Percentiles rank a stretch among this genome's conserved stretches.
phyloP scores from a whole-genome alignment of 2,888 invertebrate genomes.

The Labia minor region DNA sequence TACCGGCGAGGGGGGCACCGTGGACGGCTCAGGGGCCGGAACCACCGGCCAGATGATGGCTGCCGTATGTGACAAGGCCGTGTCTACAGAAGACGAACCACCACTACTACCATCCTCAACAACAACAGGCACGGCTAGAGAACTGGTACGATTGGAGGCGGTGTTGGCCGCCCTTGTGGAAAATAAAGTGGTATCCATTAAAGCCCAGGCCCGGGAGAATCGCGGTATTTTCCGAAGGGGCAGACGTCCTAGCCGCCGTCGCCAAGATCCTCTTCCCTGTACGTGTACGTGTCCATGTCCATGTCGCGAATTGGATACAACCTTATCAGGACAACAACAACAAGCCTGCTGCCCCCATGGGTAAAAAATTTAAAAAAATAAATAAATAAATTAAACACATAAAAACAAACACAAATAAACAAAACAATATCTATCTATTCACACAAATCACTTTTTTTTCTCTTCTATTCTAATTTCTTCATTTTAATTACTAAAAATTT shows the following conservation, averaged over 20 bases:
- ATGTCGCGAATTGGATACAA: conserved; percentile 15
- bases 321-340: not conserved
- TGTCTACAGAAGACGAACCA: conserved; percentile 49
- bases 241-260: conserved; percentile 37
- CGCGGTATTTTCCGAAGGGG: conserved; percentile 39
- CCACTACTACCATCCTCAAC: too few species aligned
- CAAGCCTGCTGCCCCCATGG: not conserved
- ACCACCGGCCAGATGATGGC: conserved; percentile 19
- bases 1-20: not conserved
- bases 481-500: too few species aligned
- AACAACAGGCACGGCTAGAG: conserved; percentile 36
- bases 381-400: too few species aligned
- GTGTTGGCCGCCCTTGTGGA: conserved; percentile 60
- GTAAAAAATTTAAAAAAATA: too few species aligned
- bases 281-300: not conserved
- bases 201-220: conserved; percentile 39
- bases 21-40: conserved; percentile 31
- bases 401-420: too few species aligned
- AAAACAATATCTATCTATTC: too few species aligned
- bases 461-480: too few species aligned
- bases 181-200: conserved; percentile 55
- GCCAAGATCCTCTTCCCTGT: not conserved
- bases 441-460: too few species aligned
- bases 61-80: conserved; percentile 53
- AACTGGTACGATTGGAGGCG: conserved; percentile 56